Base-by-base conservation (phyloP, 2,888 invertebrate species). In the Microctonus hyperodae region DNA sequence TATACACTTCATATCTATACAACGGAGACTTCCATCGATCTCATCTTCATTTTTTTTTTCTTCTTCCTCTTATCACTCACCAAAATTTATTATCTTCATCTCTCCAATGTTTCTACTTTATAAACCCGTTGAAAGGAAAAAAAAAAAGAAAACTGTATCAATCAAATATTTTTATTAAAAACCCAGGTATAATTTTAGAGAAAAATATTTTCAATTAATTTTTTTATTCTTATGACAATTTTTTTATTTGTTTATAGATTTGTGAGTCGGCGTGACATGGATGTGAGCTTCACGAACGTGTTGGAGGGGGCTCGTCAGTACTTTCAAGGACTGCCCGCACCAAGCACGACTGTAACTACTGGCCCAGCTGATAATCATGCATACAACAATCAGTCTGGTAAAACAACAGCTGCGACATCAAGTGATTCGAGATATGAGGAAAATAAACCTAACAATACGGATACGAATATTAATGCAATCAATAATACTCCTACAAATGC, bases 251-350 rank as follows among this genome's bases (percentile, higher is more conserved):
- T 51, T 79, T 81, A 4, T 76, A 82, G 82, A 82, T 76, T 70
- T 77, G 79, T 76, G 62, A 77, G 81, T 81, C 75, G 80, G 81
- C 79, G 86, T 87, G 90, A 88, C 87, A 92, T 92, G 92, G 92
- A 92, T 88, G 90, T 89, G 85, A 88, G 89, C 86, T 88, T 87
- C 86, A 91, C 90, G 86, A 92, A 92, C 90, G 91, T 92, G 86
- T 87, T 92, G 89, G 91, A 92, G 89, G 92, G 91, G 86, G 91
- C 91, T 84, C 90, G 92, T 84, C 92, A 92, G 87, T 92, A 91
- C 86, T 92, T 92, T 85, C 90, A 92, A 88, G 92, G 92, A 83
- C 86, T 92, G 83, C 92, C 92, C 73, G 86, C 86, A 76, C 86
- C 87, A 67, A 88, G 87, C 79, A 22, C 55, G 44, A 48, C 84